phyloP scores from a whole-genome alignment of 1,140 invertebrate genomes.

The Solenopsis invicta region DNA sequence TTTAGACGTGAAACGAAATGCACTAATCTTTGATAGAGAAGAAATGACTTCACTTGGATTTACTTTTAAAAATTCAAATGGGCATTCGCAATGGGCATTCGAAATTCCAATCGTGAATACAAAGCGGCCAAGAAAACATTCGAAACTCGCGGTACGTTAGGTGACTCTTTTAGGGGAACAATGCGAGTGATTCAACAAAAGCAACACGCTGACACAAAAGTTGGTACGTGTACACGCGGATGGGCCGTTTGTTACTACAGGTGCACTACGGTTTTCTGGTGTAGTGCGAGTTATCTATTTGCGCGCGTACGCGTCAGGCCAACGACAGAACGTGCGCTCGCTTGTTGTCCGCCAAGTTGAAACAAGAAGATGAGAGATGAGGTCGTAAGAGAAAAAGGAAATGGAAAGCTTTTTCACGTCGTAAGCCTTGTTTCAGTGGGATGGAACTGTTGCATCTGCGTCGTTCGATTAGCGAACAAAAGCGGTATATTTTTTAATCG shows the following conservation, averaged over 20 bases:
- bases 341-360: conserved; percentile 37
- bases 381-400: conserved; percentile 18
- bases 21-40: neutral
- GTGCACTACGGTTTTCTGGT: conserved; percentile 14
- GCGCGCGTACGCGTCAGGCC: conserved; percentile 38
- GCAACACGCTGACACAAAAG: conserved; percentile 31
- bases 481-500: neutral
- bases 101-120: conserved; percentile 8
- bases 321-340: conserved; percentile 6
- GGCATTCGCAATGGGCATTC: neutral
- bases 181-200: conserved; percentile 69
- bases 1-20: neutral
- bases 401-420: neutral
- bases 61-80: neutral
- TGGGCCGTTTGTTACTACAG: conserved; percentile 46
- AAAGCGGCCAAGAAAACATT: conserved; percentile 33
- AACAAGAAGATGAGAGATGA: conserved; percentile 28
- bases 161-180: conserved; percentile 59
- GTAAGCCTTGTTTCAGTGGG: neutral
- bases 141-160: conserved; percentile 20
- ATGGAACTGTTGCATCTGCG: conserved; percentile 9
- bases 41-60: neutral
- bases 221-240: conserved; percentile 22
- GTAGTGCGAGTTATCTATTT: conserved; percentile 49
- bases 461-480: neutral